A percentile compares a stretch with the other conserved stretches of the same genome.
phyloP scores from a whole-genome alignment of 2,797 vertebrate genomes.

The Lutra lutra region DNA sequence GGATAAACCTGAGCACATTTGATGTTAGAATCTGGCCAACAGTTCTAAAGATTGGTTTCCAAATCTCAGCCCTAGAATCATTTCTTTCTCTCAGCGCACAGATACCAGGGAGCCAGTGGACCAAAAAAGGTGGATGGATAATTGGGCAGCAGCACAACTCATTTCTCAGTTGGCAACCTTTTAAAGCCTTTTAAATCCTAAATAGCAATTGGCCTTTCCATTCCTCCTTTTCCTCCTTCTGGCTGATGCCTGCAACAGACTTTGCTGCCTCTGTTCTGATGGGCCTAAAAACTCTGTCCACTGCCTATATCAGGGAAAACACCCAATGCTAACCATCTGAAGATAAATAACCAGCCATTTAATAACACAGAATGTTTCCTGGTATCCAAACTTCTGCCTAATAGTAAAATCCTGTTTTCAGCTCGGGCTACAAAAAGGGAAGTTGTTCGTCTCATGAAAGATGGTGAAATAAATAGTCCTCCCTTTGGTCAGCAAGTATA shows the following conservation, averaged over 20 bases:
- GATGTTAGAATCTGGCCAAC: conserved; percentile 47
- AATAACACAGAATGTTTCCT: not conserved
- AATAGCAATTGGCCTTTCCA: not conserved
- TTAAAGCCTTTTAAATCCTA: conserved; percentile 63
- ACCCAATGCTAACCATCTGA: not conserved
- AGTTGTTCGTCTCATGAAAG: not conserved
- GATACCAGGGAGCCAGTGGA: not conserved
- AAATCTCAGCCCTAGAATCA: not conserved
- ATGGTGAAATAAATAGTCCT: not conserved
- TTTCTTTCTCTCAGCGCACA: not conserved
- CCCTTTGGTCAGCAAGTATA: not conserved
- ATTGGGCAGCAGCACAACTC: conserved; percentile 50
- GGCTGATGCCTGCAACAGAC: not conserved
- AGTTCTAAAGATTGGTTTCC: conserved; percentile 38
- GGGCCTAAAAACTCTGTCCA: not conserved
- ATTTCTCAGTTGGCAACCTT: conserved; percentile 65
- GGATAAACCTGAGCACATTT: not conserved
- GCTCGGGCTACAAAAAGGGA: not conserved
- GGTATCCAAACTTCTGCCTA: not conserved
- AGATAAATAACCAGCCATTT: not conserved
- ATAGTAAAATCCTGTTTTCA: conserved; percentile 34
- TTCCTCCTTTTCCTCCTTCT: conserved; percentile 40
- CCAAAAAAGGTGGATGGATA: conserved; percentile 25
- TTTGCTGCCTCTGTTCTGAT: not conserved
- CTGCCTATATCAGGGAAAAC: not conserved